Percentiles rank a stretch among this genome's conserved stretches.
phyloP scores from a whole-genome alignment of 2,888 invertebrate species.

The Auanema sp. region DNA sequence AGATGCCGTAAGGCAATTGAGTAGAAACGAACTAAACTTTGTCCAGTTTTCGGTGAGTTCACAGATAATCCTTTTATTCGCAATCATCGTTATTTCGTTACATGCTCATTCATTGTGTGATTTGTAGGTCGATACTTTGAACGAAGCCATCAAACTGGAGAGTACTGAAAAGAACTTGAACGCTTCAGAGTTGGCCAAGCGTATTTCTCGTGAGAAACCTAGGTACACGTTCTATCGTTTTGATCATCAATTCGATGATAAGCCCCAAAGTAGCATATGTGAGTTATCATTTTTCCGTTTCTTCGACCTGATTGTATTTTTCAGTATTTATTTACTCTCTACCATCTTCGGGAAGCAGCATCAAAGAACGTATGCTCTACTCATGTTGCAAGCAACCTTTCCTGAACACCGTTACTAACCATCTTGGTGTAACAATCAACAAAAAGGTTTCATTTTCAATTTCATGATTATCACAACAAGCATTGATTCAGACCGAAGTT shows the following conservation, averaged over 20 bases:
- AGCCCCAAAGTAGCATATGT: constrained; percentile 83
- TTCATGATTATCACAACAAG: not conserved
- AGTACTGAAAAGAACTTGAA: constrained; percentile 75
- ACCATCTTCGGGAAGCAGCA: constrained; percentile 89
- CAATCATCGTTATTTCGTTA: too few relatives aligned
- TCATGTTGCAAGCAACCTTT: constrained; percentile 94
- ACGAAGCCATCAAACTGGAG: constrained; percentile 84
- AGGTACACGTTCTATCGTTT: constrained; percentile 75
- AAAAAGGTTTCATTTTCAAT: constrained; percentile 78
- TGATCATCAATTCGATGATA: constrained; percentile 89
- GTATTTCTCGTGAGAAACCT: constrained; percentile 82
- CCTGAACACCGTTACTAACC: constrained; percentile 77
- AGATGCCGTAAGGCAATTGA: constrained; percentile 77
- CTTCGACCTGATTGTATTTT: constrained; percentile 28
- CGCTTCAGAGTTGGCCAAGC: constrained; percentile 75
- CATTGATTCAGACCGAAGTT: constrained; percentile 71
- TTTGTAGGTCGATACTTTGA: constrained; percentile 74
- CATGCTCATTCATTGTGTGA: too few relatives aligned
- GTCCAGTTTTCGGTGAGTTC: constrained; percentile 77
- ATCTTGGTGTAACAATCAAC: constrained; percentile 77
- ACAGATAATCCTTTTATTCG: too few relatives aligned
- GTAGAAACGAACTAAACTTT: constrained; percentile 79
- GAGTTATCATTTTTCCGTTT: constrained; percentile 18
- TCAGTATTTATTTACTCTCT: constrained; percentile 96
- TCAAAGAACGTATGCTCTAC: constrained; percentile 97